Conservation (phyloP, 2,797 vertebrate species). For the Leuciscus waleckii region DNA sequence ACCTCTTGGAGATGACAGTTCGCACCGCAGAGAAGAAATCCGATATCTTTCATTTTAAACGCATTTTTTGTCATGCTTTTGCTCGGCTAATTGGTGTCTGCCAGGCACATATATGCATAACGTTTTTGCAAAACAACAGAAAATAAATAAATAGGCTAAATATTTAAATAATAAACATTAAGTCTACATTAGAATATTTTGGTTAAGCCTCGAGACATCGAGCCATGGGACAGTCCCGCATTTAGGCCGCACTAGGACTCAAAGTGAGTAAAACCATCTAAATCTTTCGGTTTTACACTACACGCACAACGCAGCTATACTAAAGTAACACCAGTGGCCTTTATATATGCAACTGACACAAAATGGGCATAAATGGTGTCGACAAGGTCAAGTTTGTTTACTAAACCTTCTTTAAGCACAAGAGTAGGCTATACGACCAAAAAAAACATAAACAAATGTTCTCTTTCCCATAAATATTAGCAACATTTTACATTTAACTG, state of each 20-base stretch:
- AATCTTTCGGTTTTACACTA: background rate
- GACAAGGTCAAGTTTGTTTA: constrained; percentile 36
- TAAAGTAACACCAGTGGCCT: background rate
- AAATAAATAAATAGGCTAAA: background rate
- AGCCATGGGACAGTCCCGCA: background rate
- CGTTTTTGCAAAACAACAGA: constrained; percentile 1
- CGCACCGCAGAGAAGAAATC: constrained; percentile 2
- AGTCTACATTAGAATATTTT: background rate
- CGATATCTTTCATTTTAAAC: constrained; percentile 9
- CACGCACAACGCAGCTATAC: background rate
- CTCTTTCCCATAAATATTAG: background rate
- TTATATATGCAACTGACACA: background rate
- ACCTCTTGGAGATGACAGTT: constrained; percentile 21
- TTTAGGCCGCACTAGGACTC: background rate
- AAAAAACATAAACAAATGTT: background rate
- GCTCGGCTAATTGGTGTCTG: background rate
- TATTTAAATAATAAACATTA: background rate
- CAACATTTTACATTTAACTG: background rate
- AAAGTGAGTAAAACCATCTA: background rate
- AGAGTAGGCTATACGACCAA: background rate
- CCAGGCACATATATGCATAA: background rate
- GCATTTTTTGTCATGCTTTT: constrained; percentile 9
- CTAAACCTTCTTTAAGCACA: background rate
- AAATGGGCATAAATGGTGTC: constrained; percentile 11
- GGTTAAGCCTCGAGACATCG: background rate